Evolutionary conservation across 1,140 invertebrate species (phyloP).

Genomic region (Drosophila parabipectinata): DNA sequence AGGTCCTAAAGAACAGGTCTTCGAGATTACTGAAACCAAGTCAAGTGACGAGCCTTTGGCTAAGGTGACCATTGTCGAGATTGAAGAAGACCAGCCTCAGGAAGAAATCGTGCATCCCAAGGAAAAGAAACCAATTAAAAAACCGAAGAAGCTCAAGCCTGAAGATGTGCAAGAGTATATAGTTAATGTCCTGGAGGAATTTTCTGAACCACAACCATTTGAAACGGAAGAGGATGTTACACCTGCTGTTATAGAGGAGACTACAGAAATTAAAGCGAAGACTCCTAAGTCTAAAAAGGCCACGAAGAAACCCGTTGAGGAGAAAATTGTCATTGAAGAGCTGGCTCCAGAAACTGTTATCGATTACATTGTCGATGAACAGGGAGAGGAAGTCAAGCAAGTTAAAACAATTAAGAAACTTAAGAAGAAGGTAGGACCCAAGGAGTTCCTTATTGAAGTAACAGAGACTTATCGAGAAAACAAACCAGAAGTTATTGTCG

Average conservation of each 20-base stretch:
- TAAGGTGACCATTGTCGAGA: slow-evolving; percentile 21
- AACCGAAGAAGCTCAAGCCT: slow-evolving; percentile 56
- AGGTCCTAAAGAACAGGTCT: slow-evolving; percentile 50
- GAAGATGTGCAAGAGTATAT: slow-evolving; percentile 52
- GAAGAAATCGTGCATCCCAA: not conserved
- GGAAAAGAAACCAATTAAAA: slow-evolving; percentile 42
- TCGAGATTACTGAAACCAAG: slow-evolving; percentile 56
- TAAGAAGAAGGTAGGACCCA: slow-evolving; percentile 74
- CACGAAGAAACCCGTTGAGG: slow-evolving; percentile 50
- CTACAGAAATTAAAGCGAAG: slow-evolving; percentile 68
- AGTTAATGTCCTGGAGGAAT: slow-evolving; percentile 60
- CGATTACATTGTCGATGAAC: slow-evolving; percentile 82
- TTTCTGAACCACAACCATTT: slow-evolving; percentile 35
- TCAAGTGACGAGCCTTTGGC: slow-evolving; percentile 27
- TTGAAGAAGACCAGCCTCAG: slow-evolving; percentile 4
- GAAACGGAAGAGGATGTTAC: slow-evolving; percentile 34
- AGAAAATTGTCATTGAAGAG: slow-evolving; percentile 77
- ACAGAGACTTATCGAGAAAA: slow-evolving; percentile 81
- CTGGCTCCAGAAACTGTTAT: slow-evolving; percentile 69
- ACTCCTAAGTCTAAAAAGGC: slow-evolving; percentile 71
- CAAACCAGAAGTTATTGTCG: slow-evolving; percentile 69
- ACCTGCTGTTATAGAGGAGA: slow-evolving; percentile 65
- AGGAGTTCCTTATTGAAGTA: slow-evolving; percentile 73
- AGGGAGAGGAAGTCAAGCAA: slow-evolving; percentile 76
- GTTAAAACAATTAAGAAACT: slow-evolving; percentile 78